These are phyloP conservation scores for Morone chrysops DNA, from an alignment of 2,113 vertebrate species.

Conservation along the genomic window DNA sequence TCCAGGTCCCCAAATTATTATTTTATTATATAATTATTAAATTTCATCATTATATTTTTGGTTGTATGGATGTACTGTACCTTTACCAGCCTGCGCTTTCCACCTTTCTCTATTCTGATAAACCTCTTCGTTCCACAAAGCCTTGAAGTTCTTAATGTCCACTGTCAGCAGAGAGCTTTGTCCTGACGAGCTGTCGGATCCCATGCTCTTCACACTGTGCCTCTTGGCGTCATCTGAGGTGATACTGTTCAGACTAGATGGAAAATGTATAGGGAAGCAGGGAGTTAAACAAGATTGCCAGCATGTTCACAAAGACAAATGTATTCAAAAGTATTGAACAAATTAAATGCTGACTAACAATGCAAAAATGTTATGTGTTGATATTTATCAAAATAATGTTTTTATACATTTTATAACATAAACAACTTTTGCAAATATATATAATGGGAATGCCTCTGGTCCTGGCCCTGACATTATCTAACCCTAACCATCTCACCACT, in stretches of 20 bases:
- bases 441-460: too few species aligned
- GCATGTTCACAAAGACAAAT: too few species aligned
- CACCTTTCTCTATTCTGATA: slow-evolving; percentile 94
- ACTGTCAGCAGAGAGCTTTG: slow-evolving; percentile 91
- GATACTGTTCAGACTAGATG: slow-evolving; percentile 90
- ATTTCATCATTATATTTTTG: not conserved
- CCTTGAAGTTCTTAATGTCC: slow-evolving; percentile 95
- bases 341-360: too few species aligned
- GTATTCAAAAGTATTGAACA: too few species aligned
- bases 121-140: slow-evolving; percentile 94
- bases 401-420: too few species aligned
- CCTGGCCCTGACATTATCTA: too few species aligned
- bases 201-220: slow-evolving; percentile 89
- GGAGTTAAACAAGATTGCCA: not conserved
- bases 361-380: too few species aligned
- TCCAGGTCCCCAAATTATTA: not conserved
- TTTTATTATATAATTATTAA: not conserved
- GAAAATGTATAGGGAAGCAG: not conserved
- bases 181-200: slow-evolving; percentile 89
- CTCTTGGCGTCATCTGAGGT: slow-evolving; percentile 89
- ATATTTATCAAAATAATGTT: too few species aligned
- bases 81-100: slow-evolving; percentile 95
- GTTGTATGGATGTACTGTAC: slow-evolving; percentile 71
- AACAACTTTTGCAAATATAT: too few species aligned
- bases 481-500: too few species aligned